Percentiles rank a stretch among this genome's conserved stretches.
Conservation (phyloP, 2,797 vertebrate genomes). For the Sebastes trivittatus region DNA sequence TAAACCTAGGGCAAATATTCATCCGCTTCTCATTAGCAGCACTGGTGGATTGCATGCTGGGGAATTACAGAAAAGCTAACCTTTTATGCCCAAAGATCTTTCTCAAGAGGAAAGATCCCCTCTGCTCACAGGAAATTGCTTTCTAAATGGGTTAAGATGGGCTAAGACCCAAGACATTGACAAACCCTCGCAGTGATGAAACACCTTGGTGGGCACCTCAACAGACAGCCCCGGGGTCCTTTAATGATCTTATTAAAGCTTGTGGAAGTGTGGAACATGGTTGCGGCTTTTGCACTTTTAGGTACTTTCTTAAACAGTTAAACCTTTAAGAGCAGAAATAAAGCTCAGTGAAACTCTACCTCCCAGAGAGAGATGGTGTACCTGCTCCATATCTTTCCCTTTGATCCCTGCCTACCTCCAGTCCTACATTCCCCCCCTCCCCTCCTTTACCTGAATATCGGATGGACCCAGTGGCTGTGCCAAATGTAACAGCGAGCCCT, state of each 20-base stretch:
- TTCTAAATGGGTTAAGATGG: constrained; percentile 82
- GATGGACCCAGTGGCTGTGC: constrained; percentile 53
- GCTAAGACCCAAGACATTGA: constrained; percentile 80
- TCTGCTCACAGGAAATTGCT: constrained; percentile 76
- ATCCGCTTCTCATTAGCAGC: constrained; percentile 73
- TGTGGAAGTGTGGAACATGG: constrained; percentile 59
- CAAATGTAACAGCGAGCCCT: constrained; percentile 63
- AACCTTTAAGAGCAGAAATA: constrained; percentile 63
- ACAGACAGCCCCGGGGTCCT: constrained; percentile 57
- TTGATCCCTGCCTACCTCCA: constrained; percentile 39
- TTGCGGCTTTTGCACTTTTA: constrained; percentile 63
- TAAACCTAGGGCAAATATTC: constrained; percentile 78
- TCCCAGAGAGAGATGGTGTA: constrained; percentile 41
- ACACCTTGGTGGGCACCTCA: constrained; percentile 72
- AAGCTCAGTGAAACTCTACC: constrained; percentile 47
- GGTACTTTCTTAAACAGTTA: constrained; percentile 70
- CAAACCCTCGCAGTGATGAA: constrained; percentile 76
- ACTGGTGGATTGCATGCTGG: constrained; percentile 60
- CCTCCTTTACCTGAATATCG: constrained; percentile 42
- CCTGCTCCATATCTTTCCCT: constrained; percentile 46
- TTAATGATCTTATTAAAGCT: constrained; percentile 80
- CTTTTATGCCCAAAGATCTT: constrained; percentile 74
- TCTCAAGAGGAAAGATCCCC: constrained; percentile 73
- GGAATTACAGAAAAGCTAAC: constrained; percentile 78
- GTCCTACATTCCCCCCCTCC: background rate